phyloP scores from a whole-genome alignment of 2,888 invertebrate species.

The Geotrupes spiniger region DNA sequence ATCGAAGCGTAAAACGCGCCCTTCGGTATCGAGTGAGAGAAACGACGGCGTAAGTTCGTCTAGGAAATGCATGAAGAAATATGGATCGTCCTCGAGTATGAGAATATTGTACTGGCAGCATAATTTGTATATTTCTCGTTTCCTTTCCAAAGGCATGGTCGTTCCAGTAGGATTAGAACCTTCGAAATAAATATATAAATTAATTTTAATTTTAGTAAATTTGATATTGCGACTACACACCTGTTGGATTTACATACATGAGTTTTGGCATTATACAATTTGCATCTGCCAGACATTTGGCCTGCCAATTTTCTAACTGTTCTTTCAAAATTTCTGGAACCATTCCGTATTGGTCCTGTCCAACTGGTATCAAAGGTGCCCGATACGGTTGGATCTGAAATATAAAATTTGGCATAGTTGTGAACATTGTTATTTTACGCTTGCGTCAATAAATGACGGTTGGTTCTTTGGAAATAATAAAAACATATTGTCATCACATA shows the following conservation, averaged over 20 bases:
- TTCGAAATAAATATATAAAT: slow-evolving; percentile 22
- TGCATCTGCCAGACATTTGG: slow-evolving; percentile 41
- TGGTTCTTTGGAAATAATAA: no score
- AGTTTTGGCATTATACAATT: slow-evolving; percentile 64
- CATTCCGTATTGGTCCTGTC: slow-evolving; percentile 68
- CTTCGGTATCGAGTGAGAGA: slow-evolving; percentile 70
- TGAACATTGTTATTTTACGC: no score
- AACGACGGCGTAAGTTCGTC: slow-evolving; percentile 64
- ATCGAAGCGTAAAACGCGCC: slow-evolving; percentile 73
- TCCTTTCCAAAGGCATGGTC: slow-evolving; percentile 62
- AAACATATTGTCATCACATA: no score
- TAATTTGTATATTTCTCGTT: slow-evolving; percentile 68
- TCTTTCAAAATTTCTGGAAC: slow-evolving; percentile 59
- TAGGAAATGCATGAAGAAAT: slow-evolving; percentile 73
- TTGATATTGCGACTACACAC: slow-evolving; percentile 22
- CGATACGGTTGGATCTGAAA: slow-evolving; percentile 67
- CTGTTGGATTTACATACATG: slow-evolving; percentile 71
- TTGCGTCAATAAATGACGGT: no score
- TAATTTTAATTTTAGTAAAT: no score
- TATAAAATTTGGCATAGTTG: no score
- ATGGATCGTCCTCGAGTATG: slow-evolving; percentile 81
- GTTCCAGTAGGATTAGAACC: slow-evolving; percentile 76
- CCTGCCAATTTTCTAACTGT: slow-evolving; percentile 55
- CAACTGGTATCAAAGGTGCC: slow-evolving; percentile 64
- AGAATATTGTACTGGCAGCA: slow-evolving; percentile 74